Evolutionary conservation across 2,888 invertebrate species (phyloP), one percentile per base, ranked within the genome.

Genomic region (Merodon equestris): DNA sequence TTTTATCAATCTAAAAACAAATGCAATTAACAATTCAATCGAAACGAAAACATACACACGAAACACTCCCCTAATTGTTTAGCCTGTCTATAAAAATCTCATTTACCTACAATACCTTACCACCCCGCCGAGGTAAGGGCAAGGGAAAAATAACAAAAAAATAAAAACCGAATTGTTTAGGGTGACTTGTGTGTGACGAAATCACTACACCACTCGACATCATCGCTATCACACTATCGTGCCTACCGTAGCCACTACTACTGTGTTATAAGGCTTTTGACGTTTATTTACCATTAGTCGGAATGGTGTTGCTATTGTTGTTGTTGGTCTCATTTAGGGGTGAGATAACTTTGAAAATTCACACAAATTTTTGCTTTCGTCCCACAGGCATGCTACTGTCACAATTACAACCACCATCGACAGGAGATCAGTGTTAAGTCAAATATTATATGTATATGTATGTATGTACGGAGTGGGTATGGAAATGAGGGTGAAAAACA

Each of bases 121-220:
- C 27, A 27, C 27, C 27, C 27, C 27, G 7, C 27, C n/a, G n/a
- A n/a, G n/a, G 7, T 7, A 27, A 27, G 27, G 27, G 27, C 27
- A 27, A 27, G 27, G 27, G 27, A 7, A 27, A 27, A 4, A 14
- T 50, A 57, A n/a, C n/a, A n/a, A n/a, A n/a, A n/a, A n/a, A n/a
- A n/a, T n/a, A n/a, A n/a, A n/a, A n/a, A n/a, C n/a, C n/a, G n/a
- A 15, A 50, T 14, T 44, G 7, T 51, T 58, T 63, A 53, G 74
- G 40, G 40, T 40, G 40, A 56, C 57, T 61, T 66, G 57, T 72
- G n/a, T n/a, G 72, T 63, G 57, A 63, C 73, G 57, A 68, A 77
- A 73, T 44, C 53, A 63, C 67, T 77, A 73, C 45, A 47, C 44
- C 61, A 77, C 72, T 47, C 66, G 40, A 76, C 53, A 17, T 14